These are phyloP conservation scores for Hemitrygon akajei DNA, from an alignment of 2,797 vertebrate genomes.

Conservation along the genomic window DNA sequence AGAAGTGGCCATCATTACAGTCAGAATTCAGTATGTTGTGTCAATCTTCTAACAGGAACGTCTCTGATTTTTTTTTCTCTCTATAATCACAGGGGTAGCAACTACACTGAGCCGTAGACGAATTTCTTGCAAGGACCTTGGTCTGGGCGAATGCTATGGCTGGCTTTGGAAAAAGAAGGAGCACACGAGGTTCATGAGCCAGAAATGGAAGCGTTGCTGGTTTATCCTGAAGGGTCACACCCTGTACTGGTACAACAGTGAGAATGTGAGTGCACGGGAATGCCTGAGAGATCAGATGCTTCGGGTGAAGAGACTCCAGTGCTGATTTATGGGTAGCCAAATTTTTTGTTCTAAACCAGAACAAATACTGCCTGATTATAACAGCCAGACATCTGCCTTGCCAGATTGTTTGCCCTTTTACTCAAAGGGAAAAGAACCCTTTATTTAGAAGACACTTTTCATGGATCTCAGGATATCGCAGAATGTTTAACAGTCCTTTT, in stretches of 20 bases:
- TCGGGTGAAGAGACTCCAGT: background rate
- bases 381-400: background rate
- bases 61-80: background rate
- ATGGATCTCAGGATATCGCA: too few species aligned
- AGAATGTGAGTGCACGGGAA: slow-evolving; percentile 61
- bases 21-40: background rate
- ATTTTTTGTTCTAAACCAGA: background rate
- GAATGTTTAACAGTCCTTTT: too few species aligned
- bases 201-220: slow-evolving; percentile 94
- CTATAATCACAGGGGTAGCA: slow-evolving; percentile 50
- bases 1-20: too few species aligned
- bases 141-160: slow-evolving; percentile 77
- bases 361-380: background rate
- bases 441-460: too few species aligned
- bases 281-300: background rate
- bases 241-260: slow-evolving; percentile 83
- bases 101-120: slow-evolving; percentile 73
- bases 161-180: slow-evolving; percentile 91
- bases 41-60: background rate
- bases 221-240: slow-evolving; percentile 79
- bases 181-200: slow-evolving; percentile 71
- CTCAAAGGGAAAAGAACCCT: too few species aligned
- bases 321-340: background rate
- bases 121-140: slow-evolving; percentile 84
- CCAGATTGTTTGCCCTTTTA: background rate